A percentile compares a stretch with the other conserved stretches of the same genome.
Conservation (phyloP, 2,888 invertebrate genomes). For the Exocentrus adspersus region DNA sequence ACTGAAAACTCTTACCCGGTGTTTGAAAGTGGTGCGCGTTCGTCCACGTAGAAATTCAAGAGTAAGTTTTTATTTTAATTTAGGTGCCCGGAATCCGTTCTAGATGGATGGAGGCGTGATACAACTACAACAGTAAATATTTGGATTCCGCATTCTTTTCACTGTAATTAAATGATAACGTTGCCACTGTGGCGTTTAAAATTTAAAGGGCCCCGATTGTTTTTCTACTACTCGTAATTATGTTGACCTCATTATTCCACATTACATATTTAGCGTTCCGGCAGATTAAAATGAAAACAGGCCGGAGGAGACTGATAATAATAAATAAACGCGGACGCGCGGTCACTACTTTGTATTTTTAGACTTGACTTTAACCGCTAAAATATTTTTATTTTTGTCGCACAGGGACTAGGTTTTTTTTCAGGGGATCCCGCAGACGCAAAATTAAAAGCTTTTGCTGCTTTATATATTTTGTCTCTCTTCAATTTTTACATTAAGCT, state of each 20-base stretch:
- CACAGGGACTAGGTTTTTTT: not conserved
- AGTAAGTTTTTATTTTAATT: conserved; percentile 34
- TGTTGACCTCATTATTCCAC: conserved; percentile 9
- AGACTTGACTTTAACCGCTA: not conserved
- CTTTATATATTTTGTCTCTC: no score
- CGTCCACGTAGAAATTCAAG: not conserved
- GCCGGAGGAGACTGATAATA: no score
- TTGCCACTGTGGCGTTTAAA: conserved; percentile 24
- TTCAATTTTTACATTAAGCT: no score
- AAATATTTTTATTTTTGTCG: not conserved
- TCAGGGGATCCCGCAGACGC: no score
- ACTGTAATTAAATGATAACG: conserved; percentile 24
- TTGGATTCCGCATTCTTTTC: conserved; percentile 20
- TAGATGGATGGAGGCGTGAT: conserved; percentile 34
- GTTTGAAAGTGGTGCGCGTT: not conserved
- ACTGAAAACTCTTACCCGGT: no score
- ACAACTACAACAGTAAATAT: conserved; percentile 21
- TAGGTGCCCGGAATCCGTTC: conserved; percentile 38
- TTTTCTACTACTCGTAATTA: conserved; percentile 10
- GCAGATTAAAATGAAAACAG: not conserved
- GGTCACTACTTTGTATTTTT: not conserved
- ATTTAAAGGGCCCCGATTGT: conserved; percentile 22
- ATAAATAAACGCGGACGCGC: not conserved
- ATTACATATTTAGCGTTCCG: not conserved
- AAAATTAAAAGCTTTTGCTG: no score